Evolutionary conservation across 2,888 invertebrate genomes (phyloP).

Genomic region (Panorpa germanica): DNA sequence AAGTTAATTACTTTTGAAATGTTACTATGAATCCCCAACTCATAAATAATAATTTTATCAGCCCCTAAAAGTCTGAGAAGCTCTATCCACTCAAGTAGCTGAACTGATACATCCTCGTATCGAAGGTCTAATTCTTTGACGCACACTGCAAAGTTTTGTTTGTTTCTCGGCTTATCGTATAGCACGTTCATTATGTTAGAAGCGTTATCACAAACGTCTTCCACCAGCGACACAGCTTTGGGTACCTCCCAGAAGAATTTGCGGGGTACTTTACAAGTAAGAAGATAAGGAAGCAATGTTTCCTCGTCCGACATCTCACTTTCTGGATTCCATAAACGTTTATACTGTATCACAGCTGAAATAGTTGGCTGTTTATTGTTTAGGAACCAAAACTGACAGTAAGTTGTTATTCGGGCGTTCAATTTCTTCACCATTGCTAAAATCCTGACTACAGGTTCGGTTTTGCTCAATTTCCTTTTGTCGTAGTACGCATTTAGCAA

Average conservation of each 20-base stretch:
- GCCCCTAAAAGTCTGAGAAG: slow-evolving; percentile 46
- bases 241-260: no score
- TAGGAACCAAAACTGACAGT: background rate
- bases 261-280: no score
- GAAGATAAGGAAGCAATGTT: background rate
- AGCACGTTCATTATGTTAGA: background rate
- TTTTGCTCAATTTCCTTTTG: background rate
- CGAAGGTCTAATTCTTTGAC: slow-evolving; percentile 49
- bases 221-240: background rate
- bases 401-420: background rate
- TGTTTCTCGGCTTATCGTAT: background rate
- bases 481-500: background rate
- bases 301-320: background rate
- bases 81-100: slow-evolving; percentile 53
- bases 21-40: slow-evolving; percentile 34
- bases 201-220: background rate
- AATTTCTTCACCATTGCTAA: background rate
- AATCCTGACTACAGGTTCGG: background rate
- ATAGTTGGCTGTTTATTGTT: background rate
- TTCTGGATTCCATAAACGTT: background rate
- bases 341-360: background rate
- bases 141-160: slow-evolving; percentile 37
- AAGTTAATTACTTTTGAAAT: slow-evolving; percentile 32
- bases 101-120: slow-evolving; percentile 36
- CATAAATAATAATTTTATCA: slow-evolving; percentile 42